phyloP scores from a whole-genome alignment of 2,113 vertebrate genomes.

The Sceloporus undulatus region DNA sequence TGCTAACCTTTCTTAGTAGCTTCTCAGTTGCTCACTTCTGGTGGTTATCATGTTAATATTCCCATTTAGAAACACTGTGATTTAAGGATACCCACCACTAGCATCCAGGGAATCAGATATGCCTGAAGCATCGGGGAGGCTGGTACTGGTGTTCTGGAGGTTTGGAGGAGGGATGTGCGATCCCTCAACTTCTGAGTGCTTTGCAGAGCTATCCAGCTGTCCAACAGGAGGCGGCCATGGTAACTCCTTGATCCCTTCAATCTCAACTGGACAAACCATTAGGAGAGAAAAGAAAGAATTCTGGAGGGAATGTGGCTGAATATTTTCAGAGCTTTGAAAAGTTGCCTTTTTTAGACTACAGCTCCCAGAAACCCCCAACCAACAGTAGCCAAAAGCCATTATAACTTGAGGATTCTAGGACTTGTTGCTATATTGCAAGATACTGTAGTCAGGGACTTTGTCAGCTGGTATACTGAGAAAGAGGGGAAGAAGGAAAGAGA shows the following conservation, averaged over 20 bases:
- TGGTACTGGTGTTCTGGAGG: constrained; percentile 70
- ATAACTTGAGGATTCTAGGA: too few relatives aligned
- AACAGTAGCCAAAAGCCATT: too few relatives aligned
- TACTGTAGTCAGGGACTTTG: too few relatives aligned
- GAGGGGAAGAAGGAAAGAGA: too few relatives aligned
- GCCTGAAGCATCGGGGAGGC: not conserved
- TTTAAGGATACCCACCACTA: constrained; percentile 10
- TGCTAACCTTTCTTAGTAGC: not conserved
- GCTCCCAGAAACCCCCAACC: too few relatives aligned
- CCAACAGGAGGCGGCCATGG: constrained; percentile 97
- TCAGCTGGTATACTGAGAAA: too few relatives aligned
- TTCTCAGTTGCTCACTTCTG: not conserved
- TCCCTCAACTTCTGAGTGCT: constrained; percentile 81
- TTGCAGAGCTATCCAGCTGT: constrained; percentile 91
- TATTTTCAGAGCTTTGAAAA: too few relatives aligned
- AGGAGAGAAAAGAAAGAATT: constrained; percentile 50
- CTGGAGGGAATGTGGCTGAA: constrained; percentile 50
- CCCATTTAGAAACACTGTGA: not conserved
- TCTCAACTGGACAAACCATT: constrained; percentile 89
- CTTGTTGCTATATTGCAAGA: too few relatives aligned
- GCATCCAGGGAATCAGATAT: not conserved
- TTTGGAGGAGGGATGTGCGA: constrained; percentile 63
- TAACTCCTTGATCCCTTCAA: constrained; percentile 99
- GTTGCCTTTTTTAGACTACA: too few relatives aligned
- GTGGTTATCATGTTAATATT: too few relatives aligned